Conservation (phyloP, 2,888 invertebrate genomes). For the Conus canariensis region DNA sequence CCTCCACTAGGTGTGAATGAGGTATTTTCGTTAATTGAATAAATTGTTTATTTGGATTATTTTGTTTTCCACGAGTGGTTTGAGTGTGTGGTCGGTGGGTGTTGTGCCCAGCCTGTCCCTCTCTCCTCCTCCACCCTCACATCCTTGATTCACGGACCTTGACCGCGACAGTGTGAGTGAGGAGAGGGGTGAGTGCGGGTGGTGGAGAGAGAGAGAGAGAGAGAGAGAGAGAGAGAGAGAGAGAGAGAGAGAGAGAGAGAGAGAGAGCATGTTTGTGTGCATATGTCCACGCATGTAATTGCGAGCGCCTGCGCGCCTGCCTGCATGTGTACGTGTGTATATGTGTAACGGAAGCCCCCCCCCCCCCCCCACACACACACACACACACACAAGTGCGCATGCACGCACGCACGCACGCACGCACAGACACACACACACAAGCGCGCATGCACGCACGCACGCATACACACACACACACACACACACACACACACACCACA, state of each 20-base stretch:
- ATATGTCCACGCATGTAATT: neutral
- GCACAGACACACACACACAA: neutral
- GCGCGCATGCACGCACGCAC: neutral
- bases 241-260: neutral
- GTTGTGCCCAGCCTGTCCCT: no score
- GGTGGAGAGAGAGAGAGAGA: neutral
- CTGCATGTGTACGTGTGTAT: conserved; percentile 13
- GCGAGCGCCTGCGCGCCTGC: neutral
- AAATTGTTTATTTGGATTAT: no score
- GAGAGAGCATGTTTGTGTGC: neutral
- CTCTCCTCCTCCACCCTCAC: no score
- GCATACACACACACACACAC: neutral
- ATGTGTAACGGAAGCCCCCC: neutral
- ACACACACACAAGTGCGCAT: neutral
- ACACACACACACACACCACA: no score
- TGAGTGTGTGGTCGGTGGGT: no score
- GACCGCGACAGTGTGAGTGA: neutral
- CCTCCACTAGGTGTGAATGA: no score
- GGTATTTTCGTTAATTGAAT: no score
- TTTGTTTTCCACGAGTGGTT: no score
- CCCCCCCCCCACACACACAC: neutral
- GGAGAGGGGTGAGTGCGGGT: neutral
- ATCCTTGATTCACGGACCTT: no score
- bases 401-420: neutral
- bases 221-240: no score